phyloP scores from a whole-genome alignment of 2,888 invertebrate genomes.

The Athetis lepigone region DNA sequence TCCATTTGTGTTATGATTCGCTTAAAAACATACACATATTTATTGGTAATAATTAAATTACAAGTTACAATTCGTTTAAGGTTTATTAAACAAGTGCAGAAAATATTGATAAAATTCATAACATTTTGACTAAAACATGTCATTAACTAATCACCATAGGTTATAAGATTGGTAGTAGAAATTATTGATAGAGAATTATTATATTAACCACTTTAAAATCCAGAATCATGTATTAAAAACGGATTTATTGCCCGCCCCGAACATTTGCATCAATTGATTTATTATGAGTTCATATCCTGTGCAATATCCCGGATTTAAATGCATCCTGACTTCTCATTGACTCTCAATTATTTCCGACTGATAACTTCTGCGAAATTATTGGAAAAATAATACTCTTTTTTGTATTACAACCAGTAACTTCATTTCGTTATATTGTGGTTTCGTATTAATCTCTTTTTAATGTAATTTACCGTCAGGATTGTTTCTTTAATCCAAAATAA shows the following conservation, averaged over 20 bases:
- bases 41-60: too few relatives aligned
- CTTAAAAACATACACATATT: too few relatives aligned
- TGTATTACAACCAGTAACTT: constrained; percentile 14
- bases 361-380: constrained; percentile 37
- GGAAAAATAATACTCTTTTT: constrained; percentile 34
- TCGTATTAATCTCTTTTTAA: constrained; percentile 27
- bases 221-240: constrained; percentile 10
- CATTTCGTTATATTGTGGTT: constrained; percentile 28
- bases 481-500: constrained; percentile 9
- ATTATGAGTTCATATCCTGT: constrained; percentile 23
- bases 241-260: constrained; percentile 7
- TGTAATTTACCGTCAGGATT: not conserved
- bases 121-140: too few relatives aligned
- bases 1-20: too few relatives aligned
- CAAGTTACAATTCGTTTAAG: too few relatives aligned
- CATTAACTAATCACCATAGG: not conserved
- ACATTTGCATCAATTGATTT: constrained; percentile 23
- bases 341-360: constrained; percentile 37
- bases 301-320: constrained; percentile 24
- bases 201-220: not conserved
- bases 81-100: too few relatives aligned
- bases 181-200: not conserved
- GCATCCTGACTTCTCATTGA: constrained; percentile 27
- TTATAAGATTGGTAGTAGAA: not conserved
- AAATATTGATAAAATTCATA: too few relatives aligned